Evolutionary conservation across 2,797 vertebrate species (phyloP).

Genomic region (Morelia viridis): DNA sequence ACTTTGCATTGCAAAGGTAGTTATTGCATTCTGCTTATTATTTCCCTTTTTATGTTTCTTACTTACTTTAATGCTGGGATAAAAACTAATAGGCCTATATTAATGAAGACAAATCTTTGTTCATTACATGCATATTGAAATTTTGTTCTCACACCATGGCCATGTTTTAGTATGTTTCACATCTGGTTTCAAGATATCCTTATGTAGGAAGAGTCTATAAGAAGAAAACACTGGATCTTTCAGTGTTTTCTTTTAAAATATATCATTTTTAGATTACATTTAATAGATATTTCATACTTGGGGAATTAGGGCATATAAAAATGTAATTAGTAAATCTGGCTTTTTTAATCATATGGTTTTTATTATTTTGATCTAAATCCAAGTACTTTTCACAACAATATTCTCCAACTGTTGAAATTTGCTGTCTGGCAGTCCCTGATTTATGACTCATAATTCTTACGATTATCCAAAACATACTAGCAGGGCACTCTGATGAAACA

Average conservation of each 20-base stretch:
- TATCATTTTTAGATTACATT: constrained; percentile 84
- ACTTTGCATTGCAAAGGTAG: constrained; percentile 57
- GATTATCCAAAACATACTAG: constrained; percentile 66
- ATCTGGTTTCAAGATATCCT: constrained; percentile 97
- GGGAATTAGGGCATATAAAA: constrained; percentile 93
- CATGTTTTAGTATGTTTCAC: constrained; percentile 65
- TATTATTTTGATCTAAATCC: constrained; percentile 71
- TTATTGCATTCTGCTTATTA: constrained; percentile 71
- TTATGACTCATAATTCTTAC: constrained; percentile 64
- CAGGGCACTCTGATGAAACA: constrained; percentile 72
- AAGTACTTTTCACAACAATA: constrained; percentile 70
- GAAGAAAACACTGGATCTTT: constrained; percentile 85
- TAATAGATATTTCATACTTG: constrained; percentile 96
- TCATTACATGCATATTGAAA: constrained; percentile 68
- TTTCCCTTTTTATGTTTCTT: constrained; percentile 60
- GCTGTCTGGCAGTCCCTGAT: constrained; percentile 63
- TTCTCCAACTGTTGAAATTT: constrained; percentile 67
- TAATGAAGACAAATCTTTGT: constrained; percentile 61
- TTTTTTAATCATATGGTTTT: constrained; percentile 91
- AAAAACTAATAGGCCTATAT: constrained; percentile 55
- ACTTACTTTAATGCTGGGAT: constrained; percentile 49
- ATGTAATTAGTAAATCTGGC: constrained; percentile 93
- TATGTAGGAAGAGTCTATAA: constrained; percentile 85
- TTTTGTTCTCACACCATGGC: constrained; percentile 64
- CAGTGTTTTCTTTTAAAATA: constrained; percentile 90